A percentile compares a stretch with the other conserved stretches of the same genome.
These are phyloP conservation scores for Dyspetes luteomarginatus DNA, from an alignment of 2,888 invertebrate genomes.

Conservation along the genomic window DNA sequence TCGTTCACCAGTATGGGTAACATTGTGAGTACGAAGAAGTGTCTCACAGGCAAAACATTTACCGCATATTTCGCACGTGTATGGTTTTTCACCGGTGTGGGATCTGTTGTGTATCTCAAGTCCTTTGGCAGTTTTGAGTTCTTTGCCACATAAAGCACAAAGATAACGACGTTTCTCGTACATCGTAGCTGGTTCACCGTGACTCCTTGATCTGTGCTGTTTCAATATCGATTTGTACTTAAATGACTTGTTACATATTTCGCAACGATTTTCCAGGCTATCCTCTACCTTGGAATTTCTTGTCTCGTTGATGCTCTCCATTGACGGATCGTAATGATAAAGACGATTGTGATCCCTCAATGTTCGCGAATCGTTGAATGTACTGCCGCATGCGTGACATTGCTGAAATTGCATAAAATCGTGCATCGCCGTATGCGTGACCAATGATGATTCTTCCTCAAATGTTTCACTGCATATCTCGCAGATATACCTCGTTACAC, in stretches of 20 bases:
- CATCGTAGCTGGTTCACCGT: slow-evolving; percentile 65
- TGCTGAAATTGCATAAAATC: slow-evolving; percentile 73
- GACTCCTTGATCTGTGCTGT: slow-evolving; percentile 74
- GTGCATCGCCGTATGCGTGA: slow-evolving; percentile 72
- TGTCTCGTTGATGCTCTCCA: background rate
- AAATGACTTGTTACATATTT: slow-evolving; percentile 72
- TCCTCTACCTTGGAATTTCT: slow-evolving; percentile 26
- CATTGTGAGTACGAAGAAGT: slow-evolving; percentile 84
- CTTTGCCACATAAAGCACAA: slow-evolving; percentile 77
- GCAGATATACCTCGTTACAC: slow-evolving; percentile 69
- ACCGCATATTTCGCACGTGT: slow-evolving; percentile 75
- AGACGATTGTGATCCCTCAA: slow-evolving; percentile 75
- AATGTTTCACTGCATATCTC: slow-evolving; percentile 75
- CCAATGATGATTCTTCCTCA: slow-evolving; percentile 67
- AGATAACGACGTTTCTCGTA: slow-evolving; percentile 75
- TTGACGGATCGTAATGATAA: slow-evolving; percentile 69
- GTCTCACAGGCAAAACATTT: slow-evolving; percentile 79
- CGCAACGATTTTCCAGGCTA: slow-evolving; percentile 71
- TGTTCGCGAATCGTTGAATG: slow-evolving; percentile 73
- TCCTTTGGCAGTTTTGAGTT: slow-evolving; percentile 78
- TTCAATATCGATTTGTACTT: slow-evolving; percentile 75
- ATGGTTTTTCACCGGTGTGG: slow-evolving; percentile 80
- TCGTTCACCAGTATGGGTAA: slow-evolving; percentile 85
- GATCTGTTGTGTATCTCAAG: slow-evolving; percentile 78
- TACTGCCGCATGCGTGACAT: slow-evolving; percentile 73